A percentile compares a stretch with the other conserved stretches of the same genome.
These are phyloP conservation scores for Hoplostethus atlanticus DNA, from an alignment of 2,797 vertebrate species.

Conservation along the genomic window DNA sequence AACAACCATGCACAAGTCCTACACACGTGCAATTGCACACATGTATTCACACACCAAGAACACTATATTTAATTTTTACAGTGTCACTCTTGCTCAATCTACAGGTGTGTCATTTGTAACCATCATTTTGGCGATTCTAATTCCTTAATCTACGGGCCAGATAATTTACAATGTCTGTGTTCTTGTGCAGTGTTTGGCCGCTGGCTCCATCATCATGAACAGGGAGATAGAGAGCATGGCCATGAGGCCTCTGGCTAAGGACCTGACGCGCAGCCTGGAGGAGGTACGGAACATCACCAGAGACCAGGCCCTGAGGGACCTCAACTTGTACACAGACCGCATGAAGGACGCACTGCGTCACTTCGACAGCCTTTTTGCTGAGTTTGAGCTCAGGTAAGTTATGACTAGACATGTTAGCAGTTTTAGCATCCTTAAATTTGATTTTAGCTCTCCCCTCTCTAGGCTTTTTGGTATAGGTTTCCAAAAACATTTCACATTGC, in stretches of 20 bases:
- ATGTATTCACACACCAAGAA: not conserved
- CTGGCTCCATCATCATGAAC: constrained; percentile 99
- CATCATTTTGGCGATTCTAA: not conserved
- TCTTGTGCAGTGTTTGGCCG: constrained; percentile 91
- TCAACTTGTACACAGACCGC: constrained; percentile 94
- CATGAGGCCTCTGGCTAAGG: constrained; percentile 96
- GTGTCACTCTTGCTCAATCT: not conserved
- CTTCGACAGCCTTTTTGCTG: constrained; percentile 96
- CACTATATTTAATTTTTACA: constrained; percentile 8
- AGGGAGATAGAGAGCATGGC: constrained; percentile 99
- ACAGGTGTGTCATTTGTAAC: not conserved
- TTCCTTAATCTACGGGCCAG: not conserved
- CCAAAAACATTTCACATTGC: constrained; percentile 11
- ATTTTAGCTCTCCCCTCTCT: constrained; percentile 7
- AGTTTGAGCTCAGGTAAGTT: constrained; percentile 96
- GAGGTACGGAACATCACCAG: constrained; percentile 94
- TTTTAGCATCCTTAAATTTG: not conserved
- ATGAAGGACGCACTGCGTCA: constrained; percentile 93
- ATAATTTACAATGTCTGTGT: constrained; percentile 27
- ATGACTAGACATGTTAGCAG: not conserved
- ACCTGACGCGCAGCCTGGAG: constrained; percentile 95
- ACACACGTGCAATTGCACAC: constrained; percentile 6
- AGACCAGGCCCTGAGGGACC: constrained; percentile 96
- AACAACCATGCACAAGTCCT: constrained; percentile 40
- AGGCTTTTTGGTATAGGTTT: constrained; percentile 17